Evolutionary conservation across 2,888 invertebrate species (phyloP).

Genomic region (Tetanocera ferruginea): DNA sequence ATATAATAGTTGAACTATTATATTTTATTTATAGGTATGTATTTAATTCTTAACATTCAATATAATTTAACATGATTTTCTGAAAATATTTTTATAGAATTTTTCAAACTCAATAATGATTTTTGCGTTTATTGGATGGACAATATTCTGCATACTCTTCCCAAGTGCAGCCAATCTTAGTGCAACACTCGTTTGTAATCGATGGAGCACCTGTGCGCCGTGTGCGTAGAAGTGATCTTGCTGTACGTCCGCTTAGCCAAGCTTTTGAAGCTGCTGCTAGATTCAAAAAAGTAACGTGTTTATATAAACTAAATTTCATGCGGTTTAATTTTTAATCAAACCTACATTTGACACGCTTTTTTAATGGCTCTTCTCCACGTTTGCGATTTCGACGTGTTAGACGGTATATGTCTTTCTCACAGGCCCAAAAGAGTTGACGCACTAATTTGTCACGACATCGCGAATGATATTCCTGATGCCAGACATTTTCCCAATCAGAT

Average conservation of each 20-base stretch:
- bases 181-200: constrained; percentile 75
- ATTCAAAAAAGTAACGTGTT: not conserved
- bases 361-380: constrained; percentile 50
- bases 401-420: constrained; percentile 75
- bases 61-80: not conserved
- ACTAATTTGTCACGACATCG: constrained; percentile 74
- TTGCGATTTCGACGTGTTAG: constrained; percentile 70
- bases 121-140: constrained; percentile 72
- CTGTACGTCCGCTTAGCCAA: constrained; percentile 66
- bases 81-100: not conserved
- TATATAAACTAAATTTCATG: not conserved
- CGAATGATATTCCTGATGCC: constrained; percentile 74
- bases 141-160: constrained; percentile 78
- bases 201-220: constrained; percentile 63
- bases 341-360: constrained; percentile 49
- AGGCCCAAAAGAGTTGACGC: constrained; percentile 75
- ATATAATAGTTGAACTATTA: not conserved
- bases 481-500: constrained; percentile 74
- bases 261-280: constrained; percentile 52
- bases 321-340: not conserved
- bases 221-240: constrained; percentile 63
- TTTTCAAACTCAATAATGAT: constrained; percentile 55
- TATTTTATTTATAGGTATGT: not conserved
- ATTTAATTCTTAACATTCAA: not conserved
- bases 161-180: constrained; percentile 74